Conservation (phyloP, 2,113 vertebrate genomes). For the Oncorhynchus gorbuscha region DNA sequence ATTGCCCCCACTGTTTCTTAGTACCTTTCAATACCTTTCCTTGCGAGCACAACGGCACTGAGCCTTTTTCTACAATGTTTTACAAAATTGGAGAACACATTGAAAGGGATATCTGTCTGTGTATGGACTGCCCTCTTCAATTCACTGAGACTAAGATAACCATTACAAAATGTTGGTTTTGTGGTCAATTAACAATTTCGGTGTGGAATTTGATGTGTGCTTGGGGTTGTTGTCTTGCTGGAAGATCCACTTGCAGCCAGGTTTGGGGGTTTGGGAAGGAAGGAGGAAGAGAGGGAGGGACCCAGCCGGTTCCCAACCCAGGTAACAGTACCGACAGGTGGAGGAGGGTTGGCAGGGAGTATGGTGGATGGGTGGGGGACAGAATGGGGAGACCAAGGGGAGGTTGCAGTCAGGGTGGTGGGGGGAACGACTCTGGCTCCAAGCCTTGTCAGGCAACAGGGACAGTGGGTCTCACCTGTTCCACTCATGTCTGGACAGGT, state of each 20-base stretch:
- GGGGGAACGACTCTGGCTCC: not conserved
- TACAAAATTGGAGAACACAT: too few species aligned
- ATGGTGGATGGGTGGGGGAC: slow-evolving; percentile 60
- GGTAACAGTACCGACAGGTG: slow-evolving; percentile 63
- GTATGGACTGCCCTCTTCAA: slow-evolving; percentile 59
- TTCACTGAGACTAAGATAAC: too few species aligned
- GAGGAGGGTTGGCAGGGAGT: slow-evolving; percentile 46
- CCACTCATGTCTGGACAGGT: slow-evolving; percentile 72
- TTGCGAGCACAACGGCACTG: too few species aligned
- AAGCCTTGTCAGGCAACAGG: slow-evolving; percentile 35
- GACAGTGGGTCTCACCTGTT: slow-evolving; percentile 69
- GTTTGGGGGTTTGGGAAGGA: slow-evolving; percentile 55
- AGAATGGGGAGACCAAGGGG: slow-evolving; percentile 7
- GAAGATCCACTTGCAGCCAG: slow-evolving; percentile 35
- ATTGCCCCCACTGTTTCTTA: too few species aligned
- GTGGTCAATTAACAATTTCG: too few species aligned
- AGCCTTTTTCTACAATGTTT: too few species aligned
- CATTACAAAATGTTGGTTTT: too few species aligned
- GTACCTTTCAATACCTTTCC: too few species aligned
- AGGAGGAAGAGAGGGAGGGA: slow-evolving; percentile 12
- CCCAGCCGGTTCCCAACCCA: slow-evolving; percentile 59
- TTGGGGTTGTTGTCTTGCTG: slow-evolving; percentile 8
- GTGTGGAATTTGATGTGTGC: too few species aligned
- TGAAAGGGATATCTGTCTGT: not conserved
- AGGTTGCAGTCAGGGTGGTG: slow-evolving; percentile 2